Evolutionary conservation across 2,113 vertebrate species (phyloP), one percentile per base, ranked within the genome.

Genomic region (Theristicus caerulescens): DNA sequence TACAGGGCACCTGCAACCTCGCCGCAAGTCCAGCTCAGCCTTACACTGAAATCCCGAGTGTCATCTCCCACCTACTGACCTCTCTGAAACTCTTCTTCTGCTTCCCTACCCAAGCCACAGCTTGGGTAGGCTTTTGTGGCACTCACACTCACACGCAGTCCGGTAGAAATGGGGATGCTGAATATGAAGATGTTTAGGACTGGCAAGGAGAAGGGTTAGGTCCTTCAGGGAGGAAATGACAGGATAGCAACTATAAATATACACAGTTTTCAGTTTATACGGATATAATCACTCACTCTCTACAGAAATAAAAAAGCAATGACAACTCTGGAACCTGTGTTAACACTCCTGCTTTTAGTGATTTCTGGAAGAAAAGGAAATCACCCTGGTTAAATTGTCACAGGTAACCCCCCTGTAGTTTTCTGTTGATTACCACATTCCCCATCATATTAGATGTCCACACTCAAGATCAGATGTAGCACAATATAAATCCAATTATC

Each of bases 281-380:
- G 14, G 29, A 26, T 25, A 64, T 4, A 55, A 44, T 61, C 42
- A 71, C 22, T 42, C 52, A 9, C n/a, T 80, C 20, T 32, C 54
- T 52, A 27, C 9, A 25, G 29, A 86, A 80, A 62, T 52, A 52
- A 82, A 86, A 84, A 87, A 59, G 14, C 9, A 6, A 11, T 18
- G 31, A 80, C 55, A 86, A 78, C 57, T 80, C 27, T 20, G 16
- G 88, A 74, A 88, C 15, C 44, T 59, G 27, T 31, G 17, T 32
- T n/a, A 92, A 52, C 16, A 40, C 8, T 73, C 36, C 49, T 36
- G 10, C 38, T 66, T 72, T 54, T 19, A 92, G 25, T 24, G 25
- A 77, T 47, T 81, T 90, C 86, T 73, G 47, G 49, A 86, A 94
- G 52, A 81, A 80, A 93, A 62, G 49, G 11, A 86, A 78, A 76